Percentiles rank a stretch among this genome's conserved stretches.
These are phyloP conservation scores for Tineola bisselliella DNA, from an alignment of 2,888 invertebrate species.

Conservation along the genomic window DNA sequence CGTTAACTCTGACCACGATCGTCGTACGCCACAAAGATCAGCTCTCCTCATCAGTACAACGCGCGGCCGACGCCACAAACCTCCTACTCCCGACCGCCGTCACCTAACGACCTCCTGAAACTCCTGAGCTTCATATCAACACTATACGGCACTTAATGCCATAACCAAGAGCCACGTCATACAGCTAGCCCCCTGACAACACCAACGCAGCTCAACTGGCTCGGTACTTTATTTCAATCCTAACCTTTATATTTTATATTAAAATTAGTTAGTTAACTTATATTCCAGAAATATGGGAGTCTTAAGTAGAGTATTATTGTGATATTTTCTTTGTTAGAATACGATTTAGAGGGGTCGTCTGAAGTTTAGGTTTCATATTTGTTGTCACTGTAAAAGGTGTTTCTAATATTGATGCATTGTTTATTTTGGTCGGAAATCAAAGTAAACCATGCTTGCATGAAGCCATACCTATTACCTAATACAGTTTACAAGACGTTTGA, in stretches of 20 bases:
- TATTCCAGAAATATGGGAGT: neutral
- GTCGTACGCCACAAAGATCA: constrained; percentile 17
- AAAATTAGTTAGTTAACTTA: neutral
- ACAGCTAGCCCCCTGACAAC: constrained; percentile 4
- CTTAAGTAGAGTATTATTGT: neutral
- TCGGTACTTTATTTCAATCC: constrained; percentile 63
- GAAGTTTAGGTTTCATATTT: neutral
- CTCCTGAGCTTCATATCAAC: constrained; percentile 1
- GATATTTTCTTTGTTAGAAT: neutral
- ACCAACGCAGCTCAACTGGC: constrained; percentile 17
- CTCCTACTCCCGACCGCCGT: constrained; percentile 50
- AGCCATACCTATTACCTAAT: neutral
- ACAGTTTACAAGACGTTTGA: neutral
- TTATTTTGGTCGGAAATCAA: neutral
- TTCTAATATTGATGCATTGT: neutral
- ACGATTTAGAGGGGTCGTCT: neutral
- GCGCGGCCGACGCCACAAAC: neutral
- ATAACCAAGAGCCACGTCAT: neutral
- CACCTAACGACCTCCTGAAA: constrained; percentile 38
- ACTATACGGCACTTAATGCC: constrained; percentile 2
- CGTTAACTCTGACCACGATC: constrained; percentile 52
- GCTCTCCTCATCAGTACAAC: neutral
- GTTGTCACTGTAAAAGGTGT: neutral
- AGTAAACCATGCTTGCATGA: neutral
- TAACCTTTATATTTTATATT: constrained; percentile 35